Evolutionary conservation across 1,140 invertebrate genomes (phyloP).

Genomic region (Sycophaga agraensis): DNA sequence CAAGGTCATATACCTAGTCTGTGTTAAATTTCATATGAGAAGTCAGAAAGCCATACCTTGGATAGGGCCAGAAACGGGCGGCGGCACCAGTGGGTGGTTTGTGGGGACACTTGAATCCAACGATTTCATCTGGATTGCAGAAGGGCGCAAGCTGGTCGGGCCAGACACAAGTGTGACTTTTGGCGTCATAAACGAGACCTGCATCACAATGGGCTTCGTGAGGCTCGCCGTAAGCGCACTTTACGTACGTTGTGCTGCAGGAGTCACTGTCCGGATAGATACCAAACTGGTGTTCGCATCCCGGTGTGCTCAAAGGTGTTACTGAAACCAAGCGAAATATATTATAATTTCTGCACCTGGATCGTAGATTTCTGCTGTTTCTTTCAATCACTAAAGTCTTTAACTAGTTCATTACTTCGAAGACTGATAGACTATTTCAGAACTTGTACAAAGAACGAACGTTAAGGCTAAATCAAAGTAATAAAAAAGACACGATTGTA

Average conservation of each 20-base stretch:
- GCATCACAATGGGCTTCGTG: slow-evolving; percentile 78
- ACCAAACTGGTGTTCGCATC: slow-evolving; percentile 87
- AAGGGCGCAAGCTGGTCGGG: slow-evolving; percentile 82
- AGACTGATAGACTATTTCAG: too few relatives aligned
- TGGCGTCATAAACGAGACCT: slow-evolving; percentile 85
- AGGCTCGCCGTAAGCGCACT: slow-evolving; percentile 81
- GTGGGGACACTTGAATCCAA: slow-evolving; percentile 81
- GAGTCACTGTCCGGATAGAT: slow-evolving; percentile 77
- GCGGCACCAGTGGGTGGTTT: slow-evolving; percentile 76
- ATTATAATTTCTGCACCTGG: too few relatives aligned
- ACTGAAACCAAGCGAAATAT: too few relatives aligned
- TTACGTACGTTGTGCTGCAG: slow-evolving; percentile 84
- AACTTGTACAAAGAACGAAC: too few relatives aligned
- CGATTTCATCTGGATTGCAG: slow-evolving; percentile 84
- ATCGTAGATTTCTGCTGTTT: too few relatives aligned
- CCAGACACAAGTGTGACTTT: slow-evolving; percentile 89
- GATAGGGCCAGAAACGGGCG: slow-evolving; percentile 88
- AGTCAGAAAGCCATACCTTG: too few relatives aligned
- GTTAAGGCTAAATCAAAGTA: too few relatives aligned
- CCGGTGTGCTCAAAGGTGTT: slow-evolving; percentile 73
- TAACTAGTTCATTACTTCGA: too few relatives aligned
- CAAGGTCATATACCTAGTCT: too few relatives aligned
- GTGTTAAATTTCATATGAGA: too few relatives aligned
- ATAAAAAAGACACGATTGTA: too few relatives aligned
- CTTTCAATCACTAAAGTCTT: too few relatives aligned